Percentiles rank a stretch among this genome's conserved stretches.
Evolutionary conservation across 1,140 invertebrate genomes (phyloP).

Genomic region (Bombus terrestris): DNA sequence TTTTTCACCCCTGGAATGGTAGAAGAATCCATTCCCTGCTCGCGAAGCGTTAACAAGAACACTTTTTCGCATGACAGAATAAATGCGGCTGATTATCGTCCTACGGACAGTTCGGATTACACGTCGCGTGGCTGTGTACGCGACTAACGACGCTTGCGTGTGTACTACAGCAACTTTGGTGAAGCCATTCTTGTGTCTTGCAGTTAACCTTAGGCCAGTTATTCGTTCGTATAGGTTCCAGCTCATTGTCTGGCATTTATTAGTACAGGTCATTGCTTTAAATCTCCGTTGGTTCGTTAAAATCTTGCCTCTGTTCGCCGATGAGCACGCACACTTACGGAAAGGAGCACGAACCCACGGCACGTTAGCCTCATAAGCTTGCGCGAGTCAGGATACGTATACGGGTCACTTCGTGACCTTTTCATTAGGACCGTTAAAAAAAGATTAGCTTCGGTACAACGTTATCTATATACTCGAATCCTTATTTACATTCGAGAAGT

Average conservation of each 20-base stretch:
- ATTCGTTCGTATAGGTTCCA: constrained; percentile 30
- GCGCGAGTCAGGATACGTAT: not conserved
- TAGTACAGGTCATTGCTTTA: constrained; percentile 73
- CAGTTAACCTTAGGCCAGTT: constrained; percentile 68
- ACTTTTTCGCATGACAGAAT: constrained; percentile 20
- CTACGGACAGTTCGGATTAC: constrained; percentile 25
- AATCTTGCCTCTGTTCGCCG: constrained; percentile 15
- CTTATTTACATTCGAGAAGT: not conserved
- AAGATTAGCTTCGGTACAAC: not conserved
- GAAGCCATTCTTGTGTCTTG: constrained; percentile 59
- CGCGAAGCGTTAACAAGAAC: constrained; percentile 1
- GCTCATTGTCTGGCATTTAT: constrained; percentile 68
- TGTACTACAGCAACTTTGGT: not conserved
- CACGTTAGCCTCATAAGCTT: not conserved
- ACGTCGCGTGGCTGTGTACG: not conserved
- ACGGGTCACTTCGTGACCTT: constrained; percentile 53
- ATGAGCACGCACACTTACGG: not conserved
- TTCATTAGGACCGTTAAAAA: constrained; percentile 41
- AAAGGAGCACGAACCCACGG: not conserved
- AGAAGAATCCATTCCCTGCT: not conserved
- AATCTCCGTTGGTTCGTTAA: constrained; percentile 52
- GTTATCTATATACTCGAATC: not conserved
- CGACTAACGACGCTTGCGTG: not conserved
- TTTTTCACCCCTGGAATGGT: not conserved
- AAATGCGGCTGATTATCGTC: constrained; percentile 29